phyloP scores from a whole-genome alignment of 2,888 invertebrate species.

The Branchipolynoe longqiensis region DNA sequence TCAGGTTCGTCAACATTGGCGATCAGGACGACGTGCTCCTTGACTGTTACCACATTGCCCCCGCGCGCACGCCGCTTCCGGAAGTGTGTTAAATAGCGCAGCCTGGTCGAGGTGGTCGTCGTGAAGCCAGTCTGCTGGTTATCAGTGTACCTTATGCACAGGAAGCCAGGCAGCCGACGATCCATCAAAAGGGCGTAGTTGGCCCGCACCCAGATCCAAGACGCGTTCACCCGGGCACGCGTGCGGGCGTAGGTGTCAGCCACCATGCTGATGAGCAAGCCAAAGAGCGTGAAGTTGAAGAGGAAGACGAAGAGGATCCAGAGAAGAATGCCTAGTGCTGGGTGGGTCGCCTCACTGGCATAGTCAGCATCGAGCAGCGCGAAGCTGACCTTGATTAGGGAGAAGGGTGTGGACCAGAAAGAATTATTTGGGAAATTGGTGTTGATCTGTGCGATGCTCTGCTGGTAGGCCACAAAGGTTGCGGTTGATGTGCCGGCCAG shows the following conservation, averaged over 20 bases:
- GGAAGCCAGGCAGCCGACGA: conserved; percentile 23
- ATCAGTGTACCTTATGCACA: conserved; percentile 32
- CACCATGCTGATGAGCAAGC: conserved; percentile 32
- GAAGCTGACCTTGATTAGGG: conserved; percentile 39
- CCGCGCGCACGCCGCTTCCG: neutral
- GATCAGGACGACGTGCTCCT: conserved; percentile 44
- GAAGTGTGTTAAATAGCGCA: neutral
- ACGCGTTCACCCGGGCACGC: neutral
- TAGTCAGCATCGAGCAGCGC: conserved; percentile 16
- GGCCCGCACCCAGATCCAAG: conserved; percentile 50
- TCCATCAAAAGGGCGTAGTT: conserved; percentile 46
- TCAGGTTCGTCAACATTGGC: conserved; percentile 41
- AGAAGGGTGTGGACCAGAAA: conserved; percentile 46
- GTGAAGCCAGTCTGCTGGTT: neutral
- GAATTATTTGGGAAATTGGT: neutral
- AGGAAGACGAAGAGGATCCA: conserved; percentile 38
- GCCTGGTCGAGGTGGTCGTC: neutral
- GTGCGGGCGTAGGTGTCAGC: conserved; percentile 50
- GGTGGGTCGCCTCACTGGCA: neutral
- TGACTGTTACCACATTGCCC: conserved; percentile 18
- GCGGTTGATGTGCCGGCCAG: conserved; percentile 29
- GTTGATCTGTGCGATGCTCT: neutral
- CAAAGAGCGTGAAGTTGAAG: conserved; percentile 30
- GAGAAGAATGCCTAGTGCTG: conserved; percentile 24
- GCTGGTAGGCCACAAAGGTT: conserved; percentile 45